phyloP scores from a whole-genome alignment of 2,113 vertebrate species.

The Carollia perspicillata region DNA sequence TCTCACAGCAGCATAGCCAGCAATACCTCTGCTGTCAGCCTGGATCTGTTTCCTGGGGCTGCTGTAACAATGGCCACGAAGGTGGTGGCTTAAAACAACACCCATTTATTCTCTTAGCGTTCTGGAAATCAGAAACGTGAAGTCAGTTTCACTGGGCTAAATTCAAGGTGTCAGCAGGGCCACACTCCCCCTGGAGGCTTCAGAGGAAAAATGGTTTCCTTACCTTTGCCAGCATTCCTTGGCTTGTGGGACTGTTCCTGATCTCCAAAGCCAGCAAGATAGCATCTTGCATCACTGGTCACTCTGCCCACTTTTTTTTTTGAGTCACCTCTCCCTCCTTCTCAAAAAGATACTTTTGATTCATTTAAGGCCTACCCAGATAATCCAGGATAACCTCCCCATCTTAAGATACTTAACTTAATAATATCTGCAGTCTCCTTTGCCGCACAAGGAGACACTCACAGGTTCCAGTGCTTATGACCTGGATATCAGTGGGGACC shows the following conservation, averaged over 20 bases:
- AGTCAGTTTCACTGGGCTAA: background rate
- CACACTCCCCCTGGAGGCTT: too few relatives aligned
- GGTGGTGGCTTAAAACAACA: background rate
- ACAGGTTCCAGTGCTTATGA: background rate
- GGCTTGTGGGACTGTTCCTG: background rate
- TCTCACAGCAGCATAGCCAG: background rate
- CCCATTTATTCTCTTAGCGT: background rate
- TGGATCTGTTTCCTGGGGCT: background rate
- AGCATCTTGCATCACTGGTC: background rate
- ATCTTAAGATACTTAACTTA: background rate
- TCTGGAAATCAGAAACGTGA: background rate
- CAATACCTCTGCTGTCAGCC: background rate
- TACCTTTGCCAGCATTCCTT: background rate
- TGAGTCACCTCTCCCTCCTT: background rate
- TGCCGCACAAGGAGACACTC: background rate
- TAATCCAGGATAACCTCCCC: background rate
- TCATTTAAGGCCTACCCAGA: background rate
- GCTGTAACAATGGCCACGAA: background rate
- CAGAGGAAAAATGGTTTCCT: background rate
- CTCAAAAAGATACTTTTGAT: background rate
- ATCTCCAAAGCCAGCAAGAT: background rate
- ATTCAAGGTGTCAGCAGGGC: background rate
- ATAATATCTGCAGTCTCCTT: background rate
- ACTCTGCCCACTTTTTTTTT: background rate
- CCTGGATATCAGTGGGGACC: background rate